Conservation (phyloP, 2,113 vertebrate species). For the Muscicapa adusta region DNA sequence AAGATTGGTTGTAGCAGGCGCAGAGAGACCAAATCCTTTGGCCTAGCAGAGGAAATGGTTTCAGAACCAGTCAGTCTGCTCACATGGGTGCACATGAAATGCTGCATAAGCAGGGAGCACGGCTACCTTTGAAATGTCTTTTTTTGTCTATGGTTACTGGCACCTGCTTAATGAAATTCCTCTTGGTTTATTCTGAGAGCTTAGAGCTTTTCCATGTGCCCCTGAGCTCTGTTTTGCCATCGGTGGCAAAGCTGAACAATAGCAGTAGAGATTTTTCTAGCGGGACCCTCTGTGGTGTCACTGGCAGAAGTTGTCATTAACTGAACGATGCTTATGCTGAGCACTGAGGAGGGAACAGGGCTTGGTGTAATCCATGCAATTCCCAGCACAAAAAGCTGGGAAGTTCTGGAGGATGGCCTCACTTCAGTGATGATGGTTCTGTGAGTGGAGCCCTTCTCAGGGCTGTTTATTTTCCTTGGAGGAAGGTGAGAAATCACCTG, state of each 20-base stretch:
- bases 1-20: background rate
- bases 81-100: accelerated
- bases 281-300: background rate
- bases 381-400: background rate
- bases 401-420: background rate
- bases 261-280: background rate
- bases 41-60: background rate
- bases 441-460: background rate
- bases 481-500: background rate
- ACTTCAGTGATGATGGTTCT: background rate
- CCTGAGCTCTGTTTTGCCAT: background rate
- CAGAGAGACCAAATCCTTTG: background rate
- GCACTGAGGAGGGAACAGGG: background rate
- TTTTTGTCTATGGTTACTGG: background rate
- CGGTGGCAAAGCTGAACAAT: background rate
- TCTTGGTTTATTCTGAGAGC: background rate
- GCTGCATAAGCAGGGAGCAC: accelerated
- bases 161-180: background rate
- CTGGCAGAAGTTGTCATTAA: background rate
- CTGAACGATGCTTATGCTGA: accelerated
- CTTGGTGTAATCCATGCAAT: background rate
- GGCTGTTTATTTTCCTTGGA: background rate
- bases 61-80: background rate
- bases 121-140: accelerated
- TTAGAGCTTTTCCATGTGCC: accelerated